phyloP scores from a whole-genome alignment of 2,888 invertebrate genomes.

The Neuroscelio doddi region DNA sequence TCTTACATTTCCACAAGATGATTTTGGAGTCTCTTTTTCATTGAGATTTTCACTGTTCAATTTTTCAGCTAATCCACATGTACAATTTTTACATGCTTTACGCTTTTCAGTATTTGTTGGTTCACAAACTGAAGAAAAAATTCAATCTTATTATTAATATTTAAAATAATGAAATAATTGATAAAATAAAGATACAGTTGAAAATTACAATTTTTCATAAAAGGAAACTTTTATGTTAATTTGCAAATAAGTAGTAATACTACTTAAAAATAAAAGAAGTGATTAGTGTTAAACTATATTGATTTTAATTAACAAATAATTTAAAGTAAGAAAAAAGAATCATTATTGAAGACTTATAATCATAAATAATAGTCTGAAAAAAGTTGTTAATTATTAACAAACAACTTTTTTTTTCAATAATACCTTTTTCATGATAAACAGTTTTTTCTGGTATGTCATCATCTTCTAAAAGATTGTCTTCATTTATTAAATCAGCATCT shows the following conservation, averaged over 20 bases:
- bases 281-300: too few species aligned
- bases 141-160: background rate
- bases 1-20: constrained; percentile 98
- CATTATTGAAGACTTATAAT: too few species aligned
- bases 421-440: background rate
- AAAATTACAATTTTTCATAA: background rate
- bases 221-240: constrained; percentile 11
- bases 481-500: constrained; percentile 3
- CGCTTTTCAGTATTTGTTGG: constrained; percentile 80
- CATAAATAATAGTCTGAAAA: too few species aligned
- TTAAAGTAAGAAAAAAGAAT: too few species aligned
- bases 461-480: constrained; percentile 3
- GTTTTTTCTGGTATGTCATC: background rate
- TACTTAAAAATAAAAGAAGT: too few species aligned
- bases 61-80: constrained; percentile 97
- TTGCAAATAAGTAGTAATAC: too few species aligned
- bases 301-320: too few species aligned
- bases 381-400: background rate
- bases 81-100: constrained; percentile 98
- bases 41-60: constrained; percentile 78
- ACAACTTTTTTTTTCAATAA: background rate
- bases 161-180: background rate
- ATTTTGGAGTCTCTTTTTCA: constrained; percentile 78
- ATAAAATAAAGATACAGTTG: background rate
- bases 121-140: constrained; percentile 51